Evolutionary conservation across 2,113 vertebrate genomes (phyloP), one percentile per base, ranked within the genome.

Genomic region (Gymnobelideus leadbeateri): DNA sequence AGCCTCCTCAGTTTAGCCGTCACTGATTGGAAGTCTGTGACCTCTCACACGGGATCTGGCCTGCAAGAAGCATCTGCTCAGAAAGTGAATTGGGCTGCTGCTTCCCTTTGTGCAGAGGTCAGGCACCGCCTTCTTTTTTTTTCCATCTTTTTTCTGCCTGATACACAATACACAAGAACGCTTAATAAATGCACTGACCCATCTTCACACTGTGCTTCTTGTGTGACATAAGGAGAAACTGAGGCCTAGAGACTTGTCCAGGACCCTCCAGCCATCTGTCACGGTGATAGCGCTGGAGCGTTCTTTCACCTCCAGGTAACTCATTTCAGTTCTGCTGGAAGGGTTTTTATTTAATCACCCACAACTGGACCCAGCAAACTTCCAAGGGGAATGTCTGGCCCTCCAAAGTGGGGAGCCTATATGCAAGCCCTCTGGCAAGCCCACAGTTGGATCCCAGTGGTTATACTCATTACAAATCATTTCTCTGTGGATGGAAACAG

Each of bases 1-100:
- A 84, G 94, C 54, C 91, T 95, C 89, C 94, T 54, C 55, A 77
- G 77, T 50, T 37, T 92, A 94, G 51, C 89, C 43, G 52, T 84
- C 47, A 50, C 8, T 89, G 46, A 46, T 68, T 97, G 93, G 93
- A 47, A 94, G 91, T 89, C 91, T 89, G 92, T 91, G 90, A 92
- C 26, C 11, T 10, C 68, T 52, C 51, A 77, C 4, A 89, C 94
- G 12, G 57, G 92, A 47, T 46, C 92, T 89, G 68, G 94, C 43
- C 54, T 94, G 50, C 89, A 96, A 51, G 2, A 68, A 37, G 57
- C 57, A 77, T n/a, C 37, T n/a, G 37, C 61, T 77, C 37, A 77
- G 57, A 77, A 77, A 77, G n/a, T 19, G 37, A 77, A 19, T 19
- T 37, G 14, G 61, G 31, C 31, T 37, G 11, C 19, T 77, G 31